Conservation (phyloP, 1,140 invertebrate genomes). For the Pantala flavescens region DNA sequence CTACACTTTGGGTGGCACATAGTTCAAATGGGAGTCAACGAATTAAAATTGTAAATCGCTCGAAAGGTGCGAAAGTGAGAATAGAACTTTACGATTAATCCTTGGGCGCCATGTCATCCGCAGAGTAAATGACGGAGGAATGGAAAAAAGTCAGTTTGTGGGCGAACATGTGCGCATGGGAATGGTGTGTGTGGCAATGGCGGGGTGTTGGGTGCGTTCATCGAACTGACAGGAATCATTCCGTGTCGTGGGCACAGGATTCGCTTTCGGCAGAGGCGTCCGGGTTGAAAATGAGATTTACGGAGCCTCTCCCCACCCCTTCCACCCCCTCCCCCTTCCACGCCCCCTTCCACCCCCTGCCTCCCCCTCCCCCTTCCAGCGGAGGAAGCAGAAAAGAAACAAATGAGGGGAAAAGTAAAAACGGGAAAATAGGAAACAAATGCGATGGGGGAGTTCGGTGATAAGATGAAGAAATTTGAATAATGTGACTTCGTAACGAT, state of each 20-base stretch:
- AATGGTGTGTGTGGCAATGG: no score
- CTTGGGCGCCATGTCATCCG: no score
- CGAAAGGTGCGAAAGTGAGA: no score
- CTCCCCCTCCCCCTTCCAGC: not conserved
- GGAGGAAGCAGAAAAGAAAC: not conserved
- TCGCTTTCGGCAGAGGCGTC: not conserved
- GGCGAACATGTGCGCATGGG: not conserved
- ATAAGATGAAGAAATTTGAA: no score
- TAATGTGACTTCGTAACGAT: no score
- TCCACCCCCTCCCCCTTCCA: not conserved
- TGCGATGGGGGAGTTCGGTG: no score
- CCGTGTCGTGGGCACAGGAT: slow-evolving; percentile 1
- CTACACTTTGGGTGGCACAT: no score
- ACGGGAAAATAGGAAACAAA: no score
- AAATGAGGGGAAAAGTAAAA: no score
- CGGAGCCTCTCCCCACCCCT: not conserved
- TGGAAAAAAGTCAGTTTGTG: not conserved
- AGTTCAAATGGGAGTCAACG: no score
- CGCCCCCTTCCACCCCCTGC: not conserved
- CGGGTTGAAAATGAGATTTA: slow-evolving; percentile 3
- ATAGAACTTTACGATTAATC: no score
- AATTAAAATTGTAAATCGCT: no score
- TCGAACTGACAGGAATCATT: slow-evolving; percentile 1
- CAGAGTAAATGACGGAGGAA: not conserved
- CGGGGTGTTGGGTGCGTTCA: not conserved